These are phyloP conservation scores for Drosophila ezoana DNA, from an alignment of 2,888 invertebrate genomes.

Conservation along the genomic window DNA sequence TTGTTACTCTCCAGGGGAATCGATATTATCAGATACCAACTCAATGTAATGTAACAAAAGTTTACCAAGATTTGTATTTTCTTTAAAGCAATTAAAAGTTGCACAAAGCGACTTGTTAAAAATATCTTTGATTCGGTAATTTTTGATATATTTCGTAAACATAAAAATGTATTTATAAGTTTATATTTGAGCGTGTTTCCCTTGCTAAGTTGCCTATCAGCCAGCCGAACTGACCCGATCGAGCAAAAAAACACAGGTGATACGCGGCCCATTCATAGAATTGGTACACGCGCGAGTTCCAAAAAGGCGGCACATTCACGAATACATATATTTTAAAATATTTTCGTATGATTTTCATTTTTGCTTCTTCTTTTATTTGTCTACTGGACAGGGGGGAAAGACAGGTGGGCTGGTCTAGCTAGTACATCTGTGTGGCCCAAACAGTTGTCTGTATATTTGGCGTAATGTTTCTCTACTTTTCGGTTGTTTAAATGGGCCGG, in stretches of 20 bases:
- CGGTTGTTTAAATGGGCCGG: conserved; percentile 54
- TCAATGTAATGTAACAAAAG: not conserved
- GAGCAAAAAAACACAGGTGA: conserved; percentile 20
- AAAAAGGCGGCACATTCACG: conserved; percentile 18
- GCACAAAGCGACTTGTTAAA: not conserved
- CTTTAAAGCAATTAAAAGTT: not conserved
- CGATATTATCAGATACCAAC: not conserved
- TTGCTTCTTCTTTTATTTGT: conserved; percentile 15
- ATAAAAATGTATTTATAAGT: conserved; percentile 4
- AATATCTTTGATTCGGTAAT: not conserved
- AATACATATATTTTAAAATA: conserved; percentile 41
- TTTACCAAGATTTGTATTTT: not conserved
- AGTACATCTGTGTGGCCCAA: conserved; percentile 55
- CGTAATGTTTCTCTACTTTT: conserved; percentile 47
- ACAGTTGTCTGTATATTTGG: conserved; percentile 66
- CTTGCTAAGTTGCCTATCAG: conserved; percentile 1
- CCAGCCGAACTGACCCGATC: conserved; percentile 17
- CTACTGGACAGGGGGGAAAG: not conserved
- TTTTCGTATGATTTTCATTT: conserved; percentile 55
- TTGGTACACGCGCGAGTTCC: conserved; percentile 22
- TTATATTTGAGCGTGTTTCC: not conserved
- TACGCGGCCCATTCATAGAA: conserved; percentile 53
- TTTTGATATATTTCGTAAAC: conserved; percentile 4
- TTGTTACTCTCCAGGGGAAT: not conserved
- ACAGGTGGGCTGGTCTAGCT: not conserved